Conservation (phyloP, 2,113 vertebrate species). For the Paedocypris sp. region DNA sequence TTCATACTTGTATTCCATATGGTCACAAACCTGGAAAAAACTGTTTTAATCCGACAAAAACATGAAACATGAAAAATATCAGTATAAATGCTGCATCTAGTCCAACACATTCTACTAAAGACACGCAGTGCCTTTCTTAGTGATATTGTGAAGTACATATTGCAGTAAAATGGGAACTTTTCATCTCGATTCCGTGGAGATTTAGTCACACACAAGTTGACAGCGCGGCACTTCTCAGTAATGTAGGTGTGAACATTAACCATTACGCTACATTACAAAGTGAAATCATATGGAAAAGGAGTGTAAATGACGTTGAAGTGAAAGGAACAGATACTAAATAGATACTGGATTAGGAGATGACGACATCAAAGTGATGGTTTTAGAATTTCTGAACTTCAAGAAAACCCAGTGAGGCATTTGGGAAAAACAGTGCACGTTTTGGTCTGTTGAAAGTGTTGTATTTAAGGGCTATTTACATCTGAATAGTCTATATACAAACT, state of each 20-base stretch:
- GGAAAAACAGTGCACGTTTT: conserved; percentile 23
- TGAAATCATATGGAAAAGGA: too few species aligned
- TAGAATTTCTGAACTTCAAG: conserved; percentile 21
- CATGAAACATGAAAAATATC: neutral
- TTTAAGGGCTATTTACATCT: too few species aligned
- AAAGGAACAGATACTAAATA: too few species aligned
- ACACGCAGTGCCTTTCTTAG: neutral
- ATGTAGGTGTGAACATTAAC: neutral
- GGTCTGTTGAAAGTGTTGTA: conserved; percentile 32
- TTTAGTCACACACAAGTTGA: neutral
- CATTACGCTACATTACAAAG: too few species aligned
- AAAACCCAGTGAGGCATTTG: conserved; percentile 18
- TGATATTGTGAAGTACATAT: neutral
- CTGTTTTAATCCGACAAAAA: too few species aligned
- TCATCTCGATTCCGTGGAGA: too few species aligned
- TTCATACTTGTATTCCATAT: too few species aligned
- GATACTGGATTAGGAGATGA: too few species aligned
- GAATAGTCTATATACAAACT: conserved; percentile 32
- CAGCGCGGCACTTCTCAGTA: neutral
- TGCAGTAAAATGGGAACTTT: too few species aligned
- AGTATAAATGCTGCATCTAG: neutral
- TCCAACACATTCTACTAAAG: too few species aligned
- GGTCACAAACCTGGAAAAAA: too few species aligned
- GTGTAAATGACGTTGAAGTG: too few species aligned
- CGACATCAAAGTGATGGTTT: neutral